Evolutionary conservation across 1,140 invertebrate species (phyloP).

Genomic region (Caerostris darwini): DNA sequence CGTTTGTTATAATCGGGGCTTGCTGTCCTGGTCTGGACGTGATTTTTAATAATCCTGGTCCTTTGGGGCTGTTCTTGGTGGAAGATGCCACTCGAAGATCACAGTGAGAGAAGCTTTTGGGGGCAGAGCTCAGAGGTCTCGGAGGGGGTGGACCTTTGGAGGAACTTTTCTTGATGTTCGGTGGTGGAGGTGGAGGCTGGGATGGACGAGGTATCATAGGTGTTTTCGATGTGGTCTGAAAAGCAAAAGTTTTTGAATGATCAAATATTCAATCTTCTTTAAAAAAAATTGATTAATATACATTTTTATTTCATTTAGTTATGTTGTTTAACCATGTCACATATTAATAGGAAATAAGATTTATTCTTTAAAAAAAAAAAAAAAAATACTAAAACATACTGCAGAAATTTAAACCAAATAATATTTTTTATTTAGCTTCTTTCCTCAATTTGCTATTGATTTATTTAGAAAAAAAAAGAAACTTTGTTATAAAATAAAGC

Average conservation of each 20-base stretch:
- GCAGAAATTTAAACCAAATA: too few species aligned
- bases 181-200: conserved; percentile 65
- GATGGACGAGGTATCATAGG: conserved; percentile 55
- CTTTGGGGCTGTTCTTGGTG: not conserved
- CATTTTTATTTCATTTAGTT: too few species aligned
- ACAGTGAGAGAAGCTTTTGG: conserved; percentile 67
- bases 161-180: conserved; percentile 14
- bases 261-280: not conserved
- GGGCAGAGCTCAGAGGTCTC: conserved; percentile 47
- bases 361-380: too few species aligned
- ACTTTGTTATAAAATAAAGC: too few species aligned
- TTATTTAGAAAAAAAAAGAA: too few species aligned
- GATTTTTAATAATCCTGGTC: conserved; percentile 37
- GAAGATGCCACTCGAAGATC: conserved; percentile 47
- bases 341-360: too few species aligned
- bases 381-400: too few species aligned
- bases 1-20: not conserved
- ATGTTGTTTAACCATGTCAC: too few species aligned
- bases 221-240: conserved; percentile 31
- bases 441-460: too few species aligned
- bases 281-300: not conserved
- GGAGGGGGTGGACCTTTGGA: conserved; percentile 37
- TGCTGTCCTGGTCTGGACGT: conserved; percentile 14
- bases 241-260: not conserved
- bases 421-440: too few species aligned